Conservation (phyloP, 1,140 invertebrate genomes). For the Neuroterus valhalla region DNA sequence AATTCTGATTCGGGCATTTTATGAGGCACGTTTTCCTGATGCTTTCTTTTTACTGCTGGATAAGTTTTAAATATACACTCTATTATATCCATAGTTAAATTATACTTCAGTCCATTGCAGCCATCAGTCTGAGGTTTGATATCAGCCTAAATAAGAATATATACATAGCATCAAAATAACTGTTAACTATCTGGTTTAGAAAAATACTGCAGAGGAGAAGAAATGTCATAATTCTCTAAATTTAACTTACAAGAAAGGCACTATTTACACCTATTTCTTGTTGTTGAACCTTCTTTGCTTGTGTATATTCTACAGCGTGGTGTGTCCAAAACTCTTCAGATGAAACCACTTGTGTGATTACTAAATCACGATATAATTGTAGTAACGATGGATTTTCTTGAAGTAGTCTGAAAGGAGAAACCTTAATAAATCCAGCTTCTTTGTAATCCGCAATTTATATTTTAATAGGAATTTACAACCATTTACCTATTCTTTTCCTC, state of each 20-base stretch:
- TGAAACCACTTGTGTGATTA: constrained; percentile 93
- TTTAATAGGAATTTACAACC: not conserved
- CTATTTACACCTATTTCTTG: constrained; percentile 87
- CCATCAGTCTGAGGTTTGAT: constrained; percentile 98
- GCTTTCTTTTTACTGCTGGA: constrained; percentile 98
- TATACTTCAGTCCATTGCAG: constrained; percentile 97
- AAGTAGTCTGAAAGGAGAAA: constrained; percentile 78
- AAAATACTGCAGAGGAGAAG: not conserved
- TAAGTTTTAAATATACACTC: constrained; percentile 99
- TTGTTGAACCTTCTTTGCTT: constrained; percentile 81
- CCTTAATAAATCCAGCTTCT: constrained; percentile 24
- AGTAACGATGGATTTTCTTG: constrained; percentile 88
- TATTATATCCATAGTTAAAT: constrained; percentile 97
- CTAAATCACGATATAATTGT: constrained; percentile 93
- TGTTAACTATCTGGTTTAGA: too few species aligned
- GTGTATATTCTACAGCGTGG: constrained; percentile 86
- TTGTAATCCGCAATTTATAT: constrained; percentile 28
- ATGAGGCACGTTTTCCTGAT: constrained; percentile 95
- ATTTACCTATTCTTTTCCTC: constrained; percentile 87
- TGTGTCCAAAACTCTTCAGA: constrained; percentile 98
- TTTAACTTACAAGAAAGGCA: constrained; percentile 67
- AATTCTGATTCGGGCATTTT: constrained; percentile 97
- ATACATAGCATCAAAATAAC: not conserved
- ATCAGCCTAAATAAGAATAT: constrained; percentile 81
- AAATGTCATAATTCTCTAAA: not conserved